These are phyloP conservation scores for Centruroides sculpturatus DNA, from an alignment of 1,140 invertebrate species.

Conservation along the genomic window DNA sequence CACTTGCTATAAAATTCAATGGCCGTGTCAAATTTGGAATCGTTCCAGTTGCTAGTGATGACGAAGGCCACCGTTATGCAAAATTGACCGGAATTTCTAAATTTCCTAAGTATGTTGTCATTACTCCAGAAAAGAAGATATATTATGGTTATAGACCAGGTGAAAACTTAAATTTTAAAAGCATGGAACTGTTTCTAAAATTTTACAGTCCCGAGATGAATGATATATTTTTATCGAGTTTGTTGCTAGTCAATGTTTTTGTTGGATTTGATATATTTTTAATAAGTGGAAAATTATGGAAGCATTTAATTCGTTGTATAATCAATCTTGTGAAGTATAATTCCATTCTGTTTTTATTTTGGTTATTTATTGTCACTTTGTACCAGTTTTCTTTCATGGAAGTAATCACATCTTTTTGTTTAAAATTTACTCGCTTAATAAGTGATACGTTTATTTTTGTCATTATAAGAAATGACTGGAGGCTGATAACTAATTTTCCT, in stretches of 20 bases:
- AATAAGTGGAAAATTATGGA: slow-evolving; percentile 25
- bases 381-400: slow-evolving; percentile 29
- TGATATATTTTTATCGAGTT: slow-evolving; percentile 35
- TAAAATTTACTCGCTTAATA: slow-evolving; percentile 23
- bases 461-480: slow-evolving; percentile 24
- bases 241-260: slow-evolving; percentile 32
- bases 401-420: slow-evolving; percentile 17
- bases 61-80: slow-evolving; percentile 14
- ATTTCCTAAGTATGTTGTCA: slow-evolving; percentile 28
- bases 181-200: slow-evolving; percentile 34
- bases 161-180: slow-evolving; percentile 31
- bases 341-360: slow-evolving; percentile 30
- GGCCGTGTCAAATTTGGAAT: slow-evolving; percentile 36
- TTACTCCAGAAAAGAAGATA: slow-evolving; percentile 31
- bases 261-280: slow-evolving; percentile 32
- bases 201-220: slow-evolving; percentile 36
- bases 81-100: slow-evolving; percentile 16
- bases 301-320: slow-evolving; percentile 25
- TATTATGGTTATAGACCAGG: slow-evolving; percentile 29
- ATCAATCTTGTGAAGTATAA: slow-evolving; percentile 34
- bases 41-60: slow-evolving; percentile 22
- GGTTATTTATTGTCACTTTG: slow-evolving; percentile 30
- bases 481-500: slow-evolving; percentile 6
- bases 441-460: slow-evolving; percentile 21
- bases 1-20: slow-evolving; percentile 39